Evolutionary conservation across 1,140 invertebrate genomes (phyloP).

Genomic region (Battus philenor): DNA sequence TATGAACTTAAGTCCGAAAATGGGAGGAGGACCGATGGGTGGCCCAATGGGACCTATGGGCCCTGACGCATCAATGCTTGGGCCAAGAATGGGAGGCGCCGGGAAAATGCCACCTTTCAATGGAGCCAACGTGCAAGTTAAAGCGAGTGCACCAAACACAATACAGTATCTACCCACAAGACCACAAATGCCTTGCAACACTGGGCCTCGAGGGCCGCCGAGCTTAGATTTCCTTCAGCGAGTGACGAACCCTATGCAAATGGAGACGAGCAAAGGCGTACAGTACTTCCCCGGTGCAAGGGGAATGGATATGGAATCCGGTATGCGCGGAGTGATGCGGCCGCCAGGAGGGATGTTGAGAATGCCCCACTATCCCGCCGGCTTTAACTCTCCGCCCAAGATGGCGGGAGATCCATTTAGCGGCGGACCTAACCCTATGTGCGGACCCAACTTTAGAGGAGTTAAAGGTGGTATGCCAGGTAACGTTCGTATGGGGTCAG

Average conservation of each 20-base stretch:
- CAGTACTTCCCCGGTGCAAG: constrained; percentile 84
- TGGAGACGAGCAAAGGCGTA: constrained; percentile 83
- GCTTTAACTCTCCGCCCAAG: constrained; percentile 68
- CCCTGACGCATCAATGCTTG: constrained; percentile 69
- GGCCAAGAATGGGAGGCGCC: constrained; percentile 68
- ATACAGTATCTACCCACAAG: constrained; percentile 97
- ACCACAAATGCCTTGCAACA: constrained; percentile 82
- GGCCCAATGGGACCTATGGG: constrained; percentile 71
- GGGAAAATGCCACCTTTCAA: constrained; percentile 82
- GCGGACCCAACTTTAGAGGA: constrained; percentile 59
- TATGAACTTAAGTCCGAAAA: constrained; percentile 78
- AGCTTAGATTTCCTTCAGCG: constrained; percentile 94
- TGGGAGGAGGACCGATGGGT: constrained; percentile 75
- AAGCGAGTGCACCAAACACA: constrained; percentile 97
- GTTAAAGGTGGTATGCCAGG: constrained; percentile 60
- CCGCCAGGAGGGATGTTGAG: constrained; percentile 57
- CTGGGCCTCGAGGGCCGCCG: constrained; percentile 85
- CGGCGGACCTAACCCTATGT: constrained; percentile 54
- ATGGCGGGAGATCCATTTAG: constrained; percentile 58
- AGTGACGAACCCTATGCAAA: constrained; percentile 86
- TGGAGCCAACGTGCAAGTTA: constrained; percentile 93
- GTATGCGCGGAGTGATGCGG: constrained; percentile 74
- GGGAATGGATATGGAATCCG: constrained; percentile 71
- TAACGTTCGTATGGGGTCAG: constrained; percentile 49
- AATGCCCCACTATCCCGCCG: constrained; percentile 69